Percentiles rank a stretch among this genome's conserved stretches.
Conservation (phyloP, 1,140 invertebrate species). For the Helicorthomorpha holstii region DNA sequence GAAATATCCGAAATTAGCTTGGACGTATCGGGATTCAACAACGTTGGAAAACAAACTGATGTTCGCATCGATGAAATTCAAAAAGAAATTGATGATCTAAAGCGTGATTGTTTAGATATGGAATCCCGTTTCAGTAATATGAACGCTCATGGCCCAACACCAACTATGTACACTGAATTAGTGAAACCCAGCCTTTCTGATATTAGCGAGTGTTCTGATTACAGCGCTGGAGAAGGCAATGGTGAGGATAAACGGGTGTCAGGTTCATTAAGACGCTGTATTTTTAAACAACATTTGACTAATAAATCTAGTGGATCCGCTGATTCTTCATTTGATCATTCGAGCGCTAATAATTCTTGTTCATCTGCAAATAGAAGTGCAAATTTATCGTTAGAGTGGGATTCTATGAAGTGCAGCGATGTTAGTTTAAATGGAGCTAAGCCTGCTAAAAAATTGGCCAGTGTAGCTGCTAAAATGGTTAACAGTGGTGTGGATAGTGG, state of each 20-base stretch:
- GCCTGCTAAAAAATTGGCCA: neutral
- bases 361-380: conserved; percentile 9
- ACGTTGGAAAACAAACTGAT: conserved; percentile 10
- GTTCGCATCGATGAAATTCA: conserved; percentile 7
- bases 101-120: neutral
- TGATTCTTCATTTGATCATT: neutral
- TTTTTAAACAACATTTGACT: too few relatives aligned
- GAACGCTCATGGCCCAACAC: neutral
- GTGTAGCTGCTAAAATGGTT: neutral
- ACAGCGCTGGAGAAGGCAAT: neutral
- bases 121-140: neutral
- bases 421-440: conserved; percentile 9
- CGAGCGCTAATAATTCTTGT: conserved; percentile 1
- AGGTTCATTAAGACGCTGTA: too few relatives aligned
- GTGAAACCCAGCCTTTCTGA: neutral
- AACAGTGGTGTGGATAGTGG: conserved; percentile 1
- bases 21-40: conserved; percentile 14
- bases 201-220: neutral
- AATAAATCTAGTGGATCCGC: conserved; percentile 5
- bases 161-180: neutral
- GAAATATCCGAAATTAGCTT: conserved; percentile 19
- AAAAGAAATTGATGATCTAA: neutral
- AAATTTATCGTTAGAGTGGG: conserved; percentile 12
- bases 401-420: conserved; percentile 12
- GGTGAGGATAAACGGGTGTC: neutral